Evolutionary conservation across 2,888 invertebrate species (phyloP), one percentile per base, ranked within the genome.

Genomic region (Elysia crispata): DNA sequence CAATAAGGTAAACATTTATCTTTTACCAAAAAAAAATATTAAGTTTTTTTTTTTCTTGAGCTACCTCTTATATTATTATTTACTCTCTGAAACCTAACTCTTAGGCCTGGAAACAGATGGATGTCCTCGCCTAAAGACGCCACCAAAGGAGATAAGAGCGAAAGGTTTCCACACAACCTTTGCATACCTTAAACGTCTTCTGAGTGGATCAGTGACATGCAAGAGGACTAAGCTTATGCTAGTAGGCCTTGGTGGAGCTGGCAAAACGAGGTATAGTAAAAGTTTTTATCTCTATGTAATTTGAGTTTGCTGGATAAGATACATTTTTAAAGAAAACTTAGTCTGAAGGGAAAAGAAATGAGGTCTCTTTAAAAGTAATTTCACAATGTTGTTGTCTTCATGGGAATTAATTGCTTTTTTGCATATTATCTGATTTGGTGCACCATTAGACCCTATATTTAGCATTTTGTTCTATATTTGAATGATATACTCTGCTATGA

Each of bases 241-340:
- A 79, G 91, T 91, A n/a, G 91, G 91, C 6, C 86, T 91, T 8
- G 91, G 91, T 33, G 91, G 91, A 31, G 91, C 91, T 20, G 91
- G 91, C 0, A 91, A 91, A 85, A 91, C 91, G 74, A 91, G 90
- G 89, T 90, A 82, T 60, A 23, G 41, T 41, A 41, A 6, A 6
- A 6, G 3, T 41, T 41, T 41, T 41, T 41, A 3, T 41, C 11
- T 41, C 3, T 41, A 3, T 41, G 11, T 11, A 6, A 6, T 41
- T 41, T 41, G 5, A 3, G 11, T 41, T 41, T 41, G 11, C 3
- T 41, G 41, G 5, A 41, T 6, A 41, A 41, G 41, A 6, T 41
- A 6, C 11, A 41, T 6, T 11, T 41, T 41, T 6, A 41, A 41
- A 41, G 41, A 6, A 6, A 41, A 41, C 3, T 41, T 41, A 41